phyloP scores from a whole-genome alignment of 64 coral and sea anemone species.

The Acropora tenuis region DNA sequence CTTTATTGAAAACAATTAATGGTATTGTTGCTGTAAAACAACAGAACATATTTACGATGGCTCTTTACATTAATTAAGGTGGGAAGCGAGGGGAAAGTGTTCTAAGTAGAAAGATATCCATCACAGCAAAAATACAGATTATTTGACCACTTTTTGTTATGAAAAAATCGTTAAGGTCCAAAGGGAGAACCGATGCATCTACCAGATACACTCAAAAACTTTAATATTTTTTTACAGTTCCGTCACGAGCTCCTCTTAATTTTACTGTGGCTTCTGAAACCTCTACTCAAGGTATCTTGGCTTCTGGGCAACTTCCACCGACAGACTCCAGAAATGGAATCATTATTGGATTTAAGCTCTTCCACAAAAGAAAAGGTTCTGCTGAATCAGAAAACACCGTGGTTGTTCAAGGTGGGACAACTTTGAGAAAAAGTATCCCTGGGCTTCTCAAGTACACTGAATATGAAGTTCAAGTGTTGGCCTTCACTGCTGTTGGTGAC shows the following conservation, averaged over 20 bases:
- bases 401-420: background rate
- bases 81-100: too few relatives aligned
- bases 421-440: background rate
- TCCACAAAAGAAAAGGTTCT: background rate
- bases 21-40: too few relatives aligned
- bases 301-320: constrained; percentile 7
- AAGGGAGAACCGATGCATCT: too few relatives aligned
- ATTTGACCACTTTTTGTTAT: too few relatives aligned
- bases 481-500: background rate
- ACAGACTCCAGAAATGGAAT: background rate
- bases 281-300: background rate
- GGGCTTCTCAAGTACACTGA: background rate
- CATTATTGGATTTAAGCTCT: background rate
- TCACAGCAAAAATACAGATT: too few relatives aligned
- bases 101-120: too few relatives aligned
- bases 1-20: too few relatives aligned
- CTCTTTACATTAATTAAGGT: too few relatives aligned
- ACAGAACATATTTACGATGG: too few relatives aligned
- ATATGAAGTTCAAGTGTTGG: constrained; percentile 37
- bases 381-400: background rate
- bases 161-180: too few relatives aligned
- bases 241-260: background rate
- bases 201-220: too few relatives aligned
- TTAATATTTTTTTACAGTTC: too few relatives aligned
- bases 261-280: background rate